phyloP scores from a whole-genome alignment of 2,113 vertebrate species.

The Cariama cristata region DNA sequence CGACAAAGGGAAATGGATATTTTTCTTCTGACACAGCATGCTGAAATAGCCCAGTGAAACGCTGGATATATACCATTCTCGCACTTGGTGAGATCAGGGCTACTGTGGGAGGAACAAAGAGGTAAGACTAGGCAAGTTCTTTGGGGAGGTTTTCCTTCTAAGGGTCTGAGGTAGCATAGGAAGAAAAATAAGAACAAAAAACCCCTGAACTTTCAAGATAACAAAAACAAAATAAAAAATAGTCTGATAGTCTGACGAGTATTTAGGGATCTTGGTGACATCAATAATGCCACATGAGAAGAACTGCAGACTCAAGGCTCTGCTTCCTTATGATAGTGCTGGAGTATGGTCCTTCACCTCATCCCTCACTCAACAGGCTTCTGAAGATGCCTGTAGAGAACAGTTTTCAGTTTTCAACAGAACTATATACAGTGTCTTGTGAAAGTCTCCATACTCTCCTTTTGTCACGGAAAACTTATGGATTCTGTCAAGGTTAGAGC shows the following conservation, averaged over 20 bases:
- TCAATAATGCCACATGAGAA: neutral
- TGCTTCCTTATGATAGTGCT: neutral
- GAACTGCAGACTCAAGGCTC: neutral
- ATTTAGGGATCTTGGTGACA: neutral
- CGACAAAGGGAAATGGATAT: neutral
- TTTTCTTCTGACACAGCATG: neutral
- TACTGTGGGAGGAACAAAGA: neutral
- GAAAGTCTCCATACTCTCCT: neutral
- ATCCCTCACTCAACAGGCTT: neutral
- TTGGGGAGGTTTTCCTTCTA: neutral
- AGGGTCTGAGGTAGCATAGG: neutral
- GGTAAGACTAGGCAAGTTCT: neutral
- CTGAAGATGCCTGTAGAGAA: neutral
- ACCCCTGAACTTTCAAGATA: neutral
- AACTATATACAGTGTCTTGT: neutral
- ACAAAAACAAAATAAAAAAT: neutral
- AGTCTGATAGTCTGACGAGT: accelerated
- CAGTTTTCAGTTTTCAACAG: neutral
- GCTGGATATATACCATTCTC: neutral
- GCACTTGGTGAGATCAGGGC: neutral
- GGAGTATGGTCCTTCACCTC: neutral
- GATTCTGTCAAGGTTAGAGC: neutral
- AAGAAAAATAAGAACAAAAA: neutral
- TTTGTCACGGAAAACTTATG: neutral
- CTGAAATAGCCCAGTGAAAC: neutral